Conservation (phyloP, 2,797 vertebrate genomes). For the Pogonophryne albipinna region DNA sequence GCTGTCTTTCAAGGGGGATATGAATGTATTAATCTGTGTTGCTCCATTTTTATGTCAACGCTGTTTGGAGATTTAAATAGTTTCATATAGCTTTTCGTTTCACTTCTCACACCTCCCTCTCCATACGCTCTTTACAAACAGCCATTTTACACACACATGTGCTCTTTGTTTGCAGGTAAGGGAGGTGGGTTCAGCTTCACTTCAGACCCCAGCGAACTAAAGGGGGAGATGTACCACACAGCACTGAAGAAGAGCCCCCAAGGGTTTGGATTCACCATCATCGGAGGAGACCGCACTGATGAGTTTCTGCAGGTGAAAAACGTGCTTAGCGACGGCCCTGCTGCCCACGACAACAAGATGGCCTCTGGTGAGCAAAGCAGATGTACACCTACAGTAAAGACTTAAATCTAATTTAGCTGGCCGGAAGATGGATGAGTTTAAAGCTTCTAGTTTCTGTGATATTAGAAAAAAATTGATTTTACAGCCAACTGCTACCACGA, state of each 20-base stretch:
- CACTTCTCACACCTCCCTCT: neutral
- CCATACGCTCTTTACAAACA: too few relatives aligned
- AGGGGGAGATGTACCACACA: slow-evolving; percentile 90
- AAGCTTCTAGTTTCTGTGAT: neutral
- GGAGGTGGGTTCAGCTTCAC: slow-evolving; percentile 85
- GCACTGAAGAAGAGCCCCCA: slow-evolving; percentile 93
- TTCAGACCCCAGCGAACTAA: slow-evolving; percentile 92
- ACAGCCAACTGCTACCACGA: neutral
- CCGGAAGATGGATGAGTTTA: neutral
- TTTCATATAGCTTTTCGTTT: slow-evolving; percentile 29
- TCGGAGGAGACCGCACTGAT: slow-evolving; percentile 95
- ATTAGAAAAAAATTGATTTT: slow-evolving; percentile 5
- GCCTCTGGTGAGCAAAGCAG: slow-evolving; percentile 86
- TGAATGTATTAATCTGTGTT: slow-evolving; percentile 45
- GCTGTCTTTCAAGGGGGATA: slow-evolving; percentile 40
- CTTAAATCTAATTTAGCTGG: neutral
- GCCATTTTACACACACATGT: neutral
- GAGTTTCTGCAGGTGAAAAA: slow-evolving; percentile 99
- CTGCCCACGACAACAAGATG: slow-evolving; percentile 95
- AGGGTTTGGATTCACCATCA: slow-evolving; percentile 98
- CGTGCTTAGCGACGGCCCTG: slow-evolving; percentile 93
- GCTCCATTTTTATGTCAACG: slow-evolving; percentile 14
- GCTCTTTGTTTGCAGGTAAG: slow-evolving; percentile 64
- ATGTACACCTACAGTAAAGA: neutral
- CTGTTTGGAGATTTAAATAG: slow-evolving; percentile 18